A percentile compares a stretch with the other conserved stretches of the same genome.
Evolutionary conservation across 92 coral and sea anemone species (phyloP).

Genomic region (Diadumene lineata): DNA sequence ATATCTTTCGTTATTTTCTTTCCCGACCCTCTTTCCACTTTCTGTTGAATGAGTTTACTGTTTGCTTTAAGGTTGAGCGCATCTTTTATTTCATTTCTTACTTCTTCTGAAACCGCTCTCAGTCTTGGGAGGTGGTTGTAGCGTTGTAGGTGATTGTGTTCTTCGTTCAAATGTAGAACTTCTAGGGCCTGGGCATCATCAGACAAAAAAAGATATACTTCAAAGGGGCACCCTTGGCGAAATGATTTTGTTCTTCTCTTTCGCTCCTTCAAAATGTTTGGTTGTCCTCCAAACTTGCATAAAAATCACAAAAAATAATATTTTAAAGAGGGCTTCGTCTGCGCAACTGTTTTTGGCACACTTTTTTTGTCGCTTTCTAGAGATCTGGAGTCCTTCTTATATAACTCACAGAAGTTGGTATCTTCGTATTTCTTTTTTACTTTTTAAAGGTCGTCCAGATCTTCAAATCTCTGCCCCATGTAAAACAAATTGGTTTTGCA

Average conservation of each 20-base stretch:
- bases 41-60: slow-evolving; percentile 45
- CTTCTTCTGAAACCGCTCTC: slow-evolving; percentile 30
- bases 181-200: slow-evolving; percentile 59
- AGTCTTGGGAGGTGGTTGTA: slow-evolving; percentile 53
- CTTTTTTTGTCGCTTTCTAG: slow-evolving; percentile 37
- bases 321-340: slow-evolving; percentile 40
- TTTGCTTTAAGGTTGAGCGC: slow-evolving; percentile 51
- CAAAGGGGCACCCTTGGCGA: slow-evolving; percentile 60
- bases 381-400: slow-evolving; percentile 47
- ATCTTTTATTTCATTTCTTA: slow-evolving; percentile 31
- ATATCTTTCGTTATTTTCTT: slow-evolving; percentile 40
- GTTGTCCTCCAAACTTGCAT: slow-evolving; percentile 55
- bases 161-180: slow-evolving; percentile 40
- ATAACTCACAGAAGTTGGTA: slow-evolving; percentile 43
- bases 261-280: slow-evolving; percentile 11
- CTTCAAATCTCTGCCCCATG: slow-evolving; percentile 44
- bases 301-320: slow-evolving; percentile 49
- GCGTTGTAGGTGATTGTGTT: slow-evolving; percentile 41
- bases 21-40: slow-evolving; percentile 26
- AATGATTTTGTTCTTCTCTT: slow-evolving; percentile 48
- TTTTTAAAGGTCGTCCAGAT: slow-evolving; percentile 28
- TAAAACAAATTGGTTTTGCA: slow-evolving; percentile 18
- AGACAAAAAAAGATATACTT: slow-evolving; percentile 41
- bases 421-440: slow-evolving; percentile 37
- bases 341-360: slow-evolving; percentile 50